These are phyloP conservation scores for Genyomyrus donnyi DNA, from an alignment of 2,113 vertebrate genomes.

Conservation along the genomic window DNA sequence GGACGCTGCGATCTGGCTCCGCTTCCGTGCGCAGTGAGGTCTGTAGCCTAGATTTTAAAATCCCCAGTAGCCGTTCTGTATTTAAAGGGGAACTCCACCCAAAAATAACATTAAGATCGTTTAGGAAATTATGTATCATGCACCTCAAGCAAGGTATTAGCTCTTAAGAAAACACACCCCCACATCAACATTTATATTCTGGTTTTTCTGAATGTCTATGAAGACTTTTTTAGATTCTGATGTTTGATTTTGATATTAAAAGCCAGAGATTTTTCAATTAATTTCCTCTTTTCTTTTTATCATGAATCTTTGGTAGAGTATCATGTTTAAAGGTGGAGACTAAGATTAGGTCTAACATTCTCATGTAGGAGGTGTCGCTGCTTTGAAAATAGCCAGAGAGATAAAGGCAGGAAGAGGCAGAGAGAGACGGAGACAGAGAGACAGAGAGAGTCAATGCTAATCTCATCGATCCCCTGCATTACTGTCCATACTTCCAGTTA, in stretches of 20 bases:
- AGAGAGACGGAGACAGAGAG: background rate
- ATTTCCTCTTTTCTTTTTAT: background rate
- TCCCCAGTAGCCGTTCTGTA: background rate
- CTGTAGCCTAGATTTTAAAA: background rate
- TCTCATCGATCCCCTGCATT: slow-evolving; percentile 46
- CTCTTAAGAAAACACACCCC: background rate
- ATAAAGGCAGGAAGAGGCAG: background rate
- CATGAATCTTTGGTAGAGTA: background rate
- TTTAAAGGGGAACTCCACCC: slow-evolving; percentile 8
- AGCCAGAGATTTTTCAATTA: background rate
- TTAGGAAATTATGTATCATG: background rate
- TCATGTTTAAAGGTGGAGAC: background rate
- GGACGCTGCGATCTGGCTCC: background rate
- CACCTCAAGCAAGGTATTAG: background rate
- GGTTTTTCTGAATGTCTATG: background rate
- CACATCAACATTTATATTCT: background rate
- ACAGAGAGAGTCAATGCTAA: slow-evolving; percentile 46
- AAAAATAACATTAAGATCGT: background rate
- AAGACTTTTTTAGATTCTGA: background rate
- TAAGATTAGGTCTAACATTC: background rate
- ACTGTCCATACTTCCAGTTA: slow-evolving; percentile 33
- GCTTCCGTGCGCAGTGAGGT: background rate
- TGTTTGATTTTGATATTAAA: background rate
- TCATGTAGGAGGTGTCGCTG: background rate
- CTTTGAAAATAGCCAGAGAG: background rate